Conservation (phyloP, 2,113 vertebrate genomes). For the Gallinago paraguaiae region DNA sequence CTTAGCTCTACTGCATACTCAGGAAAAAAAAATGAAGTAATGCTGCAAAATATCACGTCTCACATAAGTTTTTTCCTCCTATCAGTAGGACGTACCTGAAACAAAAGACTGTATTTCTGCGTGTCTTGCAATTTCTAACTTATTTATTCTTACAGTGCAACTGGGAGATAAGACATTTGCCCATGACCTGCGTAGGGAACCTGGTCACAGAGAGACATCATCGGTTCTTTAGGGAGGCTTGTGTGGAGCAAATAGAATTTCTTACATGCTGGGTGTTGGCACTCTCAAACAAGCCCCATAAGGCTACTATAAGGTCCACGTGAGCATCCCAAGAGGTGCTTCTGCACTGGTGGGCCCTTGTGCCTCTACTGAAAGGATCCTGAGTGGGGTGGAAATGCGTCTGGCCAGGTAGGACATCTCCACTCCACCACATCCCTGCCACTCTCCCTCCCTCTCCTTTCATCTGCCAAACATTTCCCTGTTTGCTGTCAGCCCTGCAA, state of each 20-base stretch:
- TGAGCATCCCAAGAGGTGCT: not conserved
- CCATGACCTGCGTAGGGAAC: not conserved
- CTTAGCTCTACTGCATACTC: not conserved
- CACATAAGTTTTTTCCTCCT: not conserved
- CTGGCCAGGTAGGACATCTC: not conserved
- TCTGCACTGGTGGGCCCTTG: not conserved
- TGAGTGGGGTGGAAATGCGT: not conserved
- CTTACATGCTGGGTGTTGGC: not conserved
- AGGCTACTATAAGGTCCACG: accelerated
- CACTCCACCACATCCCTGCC: not conserved
- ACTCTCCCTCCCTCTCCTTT: not conserved
- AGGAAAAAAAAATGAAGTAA: not conserved
- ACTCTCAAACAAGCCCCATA: not conserved
- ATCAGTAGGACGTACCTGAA: not conserved
- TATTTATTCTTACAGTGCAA: not conserved
- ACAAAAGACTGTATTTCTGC: not conserved
- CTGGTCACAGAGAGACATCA: not conserved
- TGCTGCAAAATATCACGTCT: not conserved
- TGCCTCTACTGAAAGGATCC: not conserved
- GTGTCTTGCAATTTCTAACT: not conserved
- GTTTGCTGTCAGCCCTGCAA: accelerated
- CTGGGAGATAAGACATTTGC: not conserved
- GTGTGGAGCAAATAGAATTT: not conserved
- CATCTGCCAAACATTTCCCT: not conserved
- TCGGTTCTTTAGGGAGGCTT: not conserved